Evolutionary conservation across 2,888 invertebrate genomes (phyloP).

Genomic region (Habroteleia sp.): DNA sequence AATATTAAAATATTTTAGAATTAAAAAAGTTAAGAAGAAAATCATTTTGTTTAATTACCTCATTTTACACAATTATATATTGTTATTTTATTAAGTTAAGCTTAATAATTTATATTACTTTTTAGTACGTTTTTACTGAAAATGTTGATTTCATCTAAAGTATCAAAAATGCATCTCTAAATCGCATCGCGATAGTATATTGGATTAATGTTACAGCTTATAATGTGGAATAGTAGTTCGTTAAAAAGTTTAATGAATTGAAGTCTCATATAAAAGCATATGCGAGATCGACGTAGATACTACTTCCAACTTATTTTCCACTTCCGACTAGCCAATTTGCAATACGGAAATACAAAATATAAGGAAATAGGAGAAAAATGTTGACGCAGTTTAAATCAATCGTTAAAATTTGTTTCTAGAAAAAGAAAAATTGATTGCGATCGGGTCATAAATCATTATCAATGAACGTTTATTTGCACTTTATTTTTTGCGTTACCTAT

Average conservation of each 20-base stretch:
- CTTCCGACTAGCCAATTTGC: conserved; percentile 34
- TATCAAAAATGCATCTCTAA: conserved; percentile 14
- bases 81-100: no score
- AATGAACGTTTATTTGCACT: conserved; percentile 3
- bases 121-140: neutral
- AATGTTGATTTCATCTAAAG: neutral
- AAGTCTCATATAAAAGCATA: conserved; percentile 64
- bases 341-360: conserved; percentile 44
- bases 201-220: conserved; percentile 64
- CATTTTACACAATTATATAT: no score
- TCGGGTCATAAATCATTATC: conserved; percentile 4
- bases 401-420: conserved; percentile 1
- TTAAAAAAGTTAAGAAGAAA: no score
- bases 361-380: conserved; percentile 30
- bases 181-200: conserved; percentile 1
- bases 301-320: conserved; percentile 61
- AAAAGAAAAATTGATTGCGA: conserved; percentile 3
- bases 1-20: no score
- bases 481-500: no score
- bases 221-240: conserved; percentile 60
- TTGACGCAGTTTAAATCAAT: conserved; percentile 1
- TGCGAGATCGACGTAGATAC: conserved; percentile 67
- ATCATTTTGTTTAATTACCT: no score
- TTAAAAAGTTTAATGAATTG: conserved; percentile 69
- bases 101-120: neutral